Evolutionary conservation across 2,113 vertebrate genomes (phyloP), one percentile per base, ranked within the genome.

Genomic region (Platysternon megacephalum): DNA sequence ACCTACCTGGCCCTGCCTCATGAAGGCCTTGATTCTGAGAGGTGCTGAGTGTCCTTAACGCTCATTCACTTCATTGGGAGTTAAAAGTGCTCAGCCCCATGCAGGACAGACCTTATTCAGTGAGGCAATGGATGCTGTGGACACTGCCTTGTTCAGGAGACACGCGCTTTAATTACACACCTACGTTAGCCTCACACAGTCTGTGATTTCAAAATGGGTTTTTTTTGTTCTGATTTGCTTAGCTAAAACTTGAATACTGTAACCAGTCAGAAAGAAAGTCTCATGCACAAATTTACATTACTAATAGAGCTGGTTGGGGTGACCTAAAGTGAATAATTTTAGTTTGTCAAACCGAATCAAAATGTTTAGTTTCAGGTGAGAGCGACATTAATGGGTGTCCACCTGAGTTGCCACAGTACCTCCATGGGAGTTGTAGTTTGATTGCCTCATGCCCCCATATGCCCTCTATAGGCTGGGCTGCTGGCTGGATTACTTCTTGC

Each of bases 381-480:
- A 68, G 8, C 4, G 6, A n/a, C 61, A 68, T 5, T 68, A 68
- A 68, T n/a, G 17, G 35, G 17, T n/a, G 39, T 76, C 26, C 46
- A 35, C n/a, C 85, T 8, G 12, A 79, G 28, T 12, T 90, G 49
- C n/a, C 65, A 19, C 79, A 80, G 28, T n/a, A 28, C 79, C 84
- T 95, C 24, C 52, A 79, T 0, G 93, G 81, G 39, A 82, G 91
- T 90, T 85, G 85, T n/a, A 81, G 49, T 72, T 51, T 90, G 35
- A 91, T 82, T 91, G 29, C 55, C 79, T 87, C 29, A 39, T 53
- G 35, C 79, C 35, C 11, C 35, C 32, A 13, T 68, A n/a, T 35
- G 32, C 17, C 35, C 7, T 8, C 6, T 61, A 6, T 19, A 3
- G 35, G 14, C 32, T 35, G 11, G 16, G 35, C 13, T n/a, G 16